Base-by-base conservation (phyloP, 2,888 invertebrate species). In the Trissoscelio sp. region DNA sequence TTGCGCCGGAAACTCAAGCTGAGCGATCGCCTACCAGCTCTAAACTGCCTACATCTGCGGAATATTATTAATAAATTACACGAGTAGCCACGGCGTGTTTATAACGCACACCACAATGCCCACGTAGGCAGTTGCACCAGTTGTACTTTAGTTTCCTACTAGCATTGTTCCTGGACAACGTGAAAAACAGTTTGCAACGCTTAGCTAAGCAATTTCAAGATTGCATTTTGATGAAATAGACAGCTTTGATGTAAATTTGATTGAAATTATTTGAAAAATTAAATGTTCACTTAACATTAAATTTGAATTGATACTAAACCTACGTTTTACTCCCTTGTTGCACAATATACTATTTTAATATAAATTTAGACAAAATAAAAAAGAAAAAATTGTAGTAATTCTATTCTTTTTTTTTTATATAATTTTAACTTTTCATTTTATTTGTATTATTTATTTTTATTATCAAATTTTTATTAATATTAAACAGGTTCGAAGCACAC, bases 31-130 rank as follows among this genome's bases (percentile, higher is more conserved):
- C 74, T 70, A 67, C 70, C 70, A 73, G 67, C 77, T 79, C 79
- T 82, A 60, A 75, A 66, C 64, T 72, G 69, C 75, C 78, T 81
- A 74, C 80, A 83, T 81, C 85, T 77, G 74, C 81, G 82, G 84
- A 86, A 86, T 86, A 85, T 85, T 84, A 86, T 87, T 87, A 86
- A 86, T 86, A 85, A 87, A 86, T 86, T 86, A 85, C 64, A 79
- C 77, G 78, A 85, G 69, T 78, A 64, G 75, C 80, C 77, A 82
- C 78, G 75, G 64, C 39, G 75, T 74, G 73, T 79, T 73, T 72
- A 79, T 72, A 75, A 70, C 66, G 24, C 78, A 75, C 75, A 62
- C 83, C 75, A 79, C 64, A 79, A 79, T 78, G 78, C 66, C 5
- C 67, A 80, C 62, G 69, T 77, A 80, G 79, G 75, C 83, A 84